Conservation (phyloP, 2,113 vertebrate genomes). For the Coptodon rendalli region DNA sequence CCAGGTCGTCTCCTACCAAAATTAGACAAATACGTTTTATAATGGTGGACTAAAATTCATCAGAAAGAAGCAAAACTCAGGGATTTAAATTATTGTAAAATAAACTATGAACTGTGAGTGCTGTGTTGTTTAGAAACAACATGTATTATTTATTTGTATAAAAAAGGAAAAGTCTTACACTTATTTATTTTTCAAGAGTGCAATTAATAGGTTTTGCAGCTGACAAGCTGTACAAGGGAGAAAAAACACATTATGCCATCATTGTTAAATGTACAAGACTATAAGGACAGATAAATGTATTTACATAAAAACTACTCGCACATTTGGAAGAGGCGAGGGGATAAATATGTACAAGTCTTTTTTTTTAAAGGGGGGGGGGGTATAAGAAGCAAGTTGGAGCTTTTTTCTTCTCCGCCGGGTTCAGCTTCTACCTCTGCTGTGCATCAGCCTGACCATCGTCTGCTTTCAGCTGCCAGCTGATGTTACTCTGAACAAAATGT, state of each 20-base stretch:
- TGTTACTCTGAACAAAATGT: slow-evolving; percentile 78
- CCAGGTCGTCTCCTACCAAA: neutral
- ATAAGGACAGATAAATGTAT: slow-evolving; percentile 13
- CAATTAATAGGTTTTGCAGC: neutral
- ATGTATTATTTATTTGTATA: neutral
- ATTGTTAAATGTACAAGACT: neutral
- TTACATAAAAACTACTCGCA: slow-evolving; percentile 26
- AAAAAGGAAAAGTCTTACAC: neutral
- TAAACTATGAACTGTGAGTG: neutral
- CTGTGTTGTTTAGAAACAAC: neutral
- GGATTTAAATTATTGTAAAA: neutral
- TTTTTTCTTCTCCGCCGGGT: neutral
- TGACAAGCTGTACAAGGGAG: neutral
- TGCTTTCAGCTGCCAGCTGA: slow-evolving; percentile 32
- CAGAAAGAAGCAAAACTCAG: neutral
- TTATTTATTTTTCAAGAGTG: slow-evolving; percentile 14
- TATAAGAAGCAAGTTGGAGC: neutral
- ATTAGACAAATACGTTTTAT: neutral
- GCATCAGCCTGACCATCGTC: neutral
- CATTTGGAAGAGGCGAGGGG: neutral
- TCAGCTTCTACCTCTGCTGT: neutral
- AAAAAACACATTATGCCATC: neutral
- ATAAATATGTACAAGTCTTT: slow-evolving; percentile 58
- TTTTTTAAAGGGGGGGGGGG: neutral
- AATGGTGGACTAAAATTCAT: neutral